These are phyloP conservation scores for Callorhinus ursinus DNA, from an alignment of 2,113 vertebrate genomes.

Conservation along the genomic window DNA sequence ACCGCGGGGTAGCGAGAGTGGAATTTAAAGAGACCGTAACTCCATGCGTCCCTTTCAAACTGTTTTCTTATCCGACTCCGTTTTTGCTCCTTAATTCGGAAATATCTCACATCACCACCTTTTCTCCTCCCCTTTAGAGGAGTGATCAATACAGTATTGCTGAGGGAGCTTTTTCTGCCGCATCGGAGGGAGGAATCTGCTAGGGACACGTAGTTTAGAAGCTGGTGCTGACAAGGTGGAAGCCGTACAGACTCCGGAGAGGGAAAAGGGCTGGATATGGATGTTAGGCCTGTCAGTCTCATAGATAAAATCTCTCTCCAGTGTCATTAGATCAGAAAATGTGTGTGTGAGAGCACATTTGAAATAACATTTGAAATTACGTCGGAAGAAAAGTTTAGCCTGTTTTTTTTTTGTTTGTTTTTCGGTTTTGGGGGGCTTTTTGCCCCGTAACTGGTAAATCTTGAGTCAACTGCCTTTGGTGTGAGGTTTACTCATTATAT, in stretches of 20 bases:
- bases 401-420: not conserved
- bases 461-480: not conserved
- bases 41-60: too few relatives aligned
- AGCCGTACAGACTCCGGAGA: not conserved
- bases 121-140: not conserved
- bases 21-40: slow-evolving; percentile 61
- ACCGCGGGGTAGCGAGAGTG: not conserved
- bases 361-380: slow-evolving; percentile 10
- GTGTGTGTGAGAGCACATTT: not conserved
- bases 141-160: not conserved
- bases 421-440: not conserved
- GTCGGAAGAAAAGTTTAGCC: not conserved
- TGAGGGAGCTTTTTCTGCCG: not conserved
- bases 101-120: not conserved
- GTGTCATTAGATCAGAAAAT: not conserved
- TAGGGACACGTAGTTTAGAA: slow-evolving; percentile 39
- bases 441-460: not conserved
- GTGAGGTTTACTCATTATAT: not conserved
- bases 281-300: not conserved
- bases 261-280: not conserved
- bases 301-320: not conserved
- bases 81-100: not conserved
- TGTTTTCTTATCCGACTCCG: not conserved
- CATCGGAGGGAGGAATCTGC: not conserved
- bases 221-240: not conserved